Conservation (phyloP, 2,888 invertebrate species). For the Limnephilus auricula region DNA sequence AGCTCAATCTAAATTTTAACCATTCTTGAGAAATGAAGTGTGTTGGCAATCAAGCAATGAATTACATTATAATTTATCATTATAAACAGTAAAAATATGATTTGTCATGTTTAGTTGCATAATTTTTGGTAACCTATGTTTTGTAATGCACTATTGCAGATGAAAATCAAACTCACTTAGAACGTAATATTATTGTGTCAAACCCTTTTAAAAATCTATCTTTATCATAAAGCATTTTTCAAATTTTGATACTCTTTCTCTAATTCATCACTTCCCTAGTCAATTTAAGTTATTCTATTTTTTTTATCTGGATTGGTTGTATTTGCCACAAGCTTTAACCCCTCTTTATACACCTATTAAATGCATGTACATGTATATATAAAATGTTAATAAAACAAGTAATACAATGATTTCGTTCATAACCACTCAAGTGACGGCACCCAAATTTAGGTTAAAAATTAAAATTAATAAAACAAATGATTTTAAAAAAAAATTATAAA, state of each 20-base stretch:
- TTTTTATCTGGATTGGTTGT: not conserved
- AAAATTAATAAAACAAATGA: too few species aligned
- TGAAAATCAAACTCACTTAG: not conserved
- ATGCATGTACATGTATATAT: not conserved
- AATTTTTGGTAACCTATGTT: not conserved
- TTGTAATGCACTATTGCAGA: not conserved
- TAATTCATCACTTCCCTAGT: not conserved
- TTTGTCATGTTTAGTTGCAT: slow-evolving; percentile 14
- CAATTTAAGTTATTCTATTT: not conserved
- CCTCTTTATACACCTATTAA: not conserved
- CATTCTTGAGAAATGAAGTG: not conserved
- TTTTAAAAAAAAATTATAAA: too few species aligned
- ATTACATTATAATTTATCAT: not conserved
- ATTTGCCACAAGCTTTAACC: not conserved
- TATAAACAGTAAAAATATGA: slow-evolving; percentile 12
- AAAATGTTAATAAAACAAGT: not conserved
- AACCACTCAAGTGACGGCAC: too few species aligned
- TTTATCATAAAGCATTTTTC: not conserved
- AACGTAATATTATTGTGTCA: not conserved
- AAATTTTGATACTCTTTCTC: not conserved
- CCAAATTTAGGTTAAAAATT: too few species aligned
- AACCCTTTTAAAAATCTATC: not conserved
- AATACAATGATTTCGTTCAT: not conserved
- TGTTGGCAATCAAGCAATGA: not conserved
- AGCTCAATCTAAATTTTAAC: not conserved